phyloP scores from a whole-genome alignment of 2,797 vertebrate genomes.

The Paramormyrops hopkinsi region DNA sequence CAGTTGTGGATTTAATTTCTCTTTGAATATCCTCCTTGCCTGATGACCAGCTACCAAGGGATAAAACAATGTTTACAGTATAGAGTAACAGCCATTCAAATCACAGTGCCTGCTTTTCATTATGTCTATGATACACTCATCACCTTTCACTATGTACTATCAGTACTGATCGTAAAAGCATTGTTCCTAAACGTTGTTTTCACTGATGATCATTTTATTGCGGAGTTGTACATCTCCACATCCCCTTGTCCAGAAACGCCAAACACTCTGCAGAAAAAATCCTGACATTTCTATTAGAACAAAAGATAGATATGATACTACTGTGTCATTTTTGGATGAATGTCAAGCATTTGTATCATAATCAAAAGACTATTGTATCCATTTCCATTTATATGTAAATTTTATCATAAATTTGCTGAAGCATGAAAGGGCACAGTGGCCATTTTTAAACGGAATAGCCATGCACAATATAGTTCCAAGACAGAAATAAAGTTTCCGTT shows the following conservation, averaged over 20 bases:
- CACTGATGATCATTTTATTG: neutral
- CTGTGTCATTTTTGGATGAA: neutral
- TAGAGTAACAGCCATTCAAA: neutral
- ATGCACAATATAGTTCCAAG: neutral
- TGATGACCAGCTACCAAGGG: neutral
- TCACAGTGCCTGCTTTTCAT: neutral
- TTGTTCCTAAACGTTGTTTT: neutral
- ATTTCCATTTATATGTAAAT: constrained; percentile 20
- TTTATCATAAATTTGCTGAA: constrained; percentile 4
- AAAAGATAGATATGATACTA: neutral
- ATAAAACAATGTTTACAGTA: neutral
- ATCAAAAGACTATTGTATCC: constrained; percentile 3
- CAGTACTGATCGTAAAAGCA: neutral
- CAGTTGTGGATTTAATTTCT: neutral
- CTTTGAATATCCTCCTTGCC: neutral
- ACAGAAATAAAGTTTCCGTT: neutral
- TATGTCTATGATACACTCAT: neutral
- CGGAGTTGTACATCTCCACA: neutral
- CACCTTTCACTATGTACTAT: neutral
- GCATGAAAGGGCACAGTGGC: constrained; percentile 7
- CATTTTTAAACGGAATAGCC: neutral
- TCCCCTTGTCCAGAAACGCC: neutral
- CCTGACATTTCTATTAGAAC: neutral
- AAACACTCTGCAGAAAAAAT: neutral
- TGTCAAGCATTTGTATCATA: neutral